Evolutionary conservation across 2,888 invertebrate genomes (phyloP).

Genomic region (Mythimna loreyi): DNA sequence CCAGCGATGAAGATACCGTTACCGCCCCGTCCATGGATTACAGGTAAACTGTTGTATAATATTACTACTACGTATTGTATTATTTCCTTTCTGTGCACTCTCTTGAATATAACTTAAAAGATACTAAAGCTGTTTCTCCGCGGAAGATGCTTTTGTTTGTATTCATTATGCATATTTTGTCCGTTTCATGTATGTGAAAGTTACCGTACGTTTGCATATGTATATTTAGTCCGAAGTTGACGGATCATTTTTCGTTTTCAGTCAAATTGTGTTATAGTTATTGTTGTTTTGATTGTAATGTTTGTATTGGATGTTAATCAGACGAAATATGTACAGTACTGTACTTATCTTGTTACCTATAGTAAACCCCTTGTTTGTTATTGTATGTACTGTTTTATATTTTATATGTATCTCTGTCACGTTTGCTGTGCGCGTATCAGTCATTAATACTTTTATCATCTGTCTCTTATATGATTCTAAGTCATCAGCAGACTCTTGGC

Average conservation of each 20-base stretch:
- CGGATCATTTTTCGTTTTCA: conserved; percentile 17
- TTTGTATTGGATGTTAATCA: conserved; percentile 11
- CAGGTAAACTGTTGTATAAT: conserved; percentile 76
- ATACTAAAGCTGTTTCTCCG: conserved; percentile 23
- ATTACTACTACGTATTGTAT: conserved; percentile 52
- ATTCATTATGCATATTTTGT: conserved; percentile 25
- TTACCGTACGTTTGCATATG: conserved; percentile 14
- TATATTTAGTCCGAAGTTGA: conserved; percentile 24
- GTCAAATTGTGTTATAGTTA: conserved; percentile 4
- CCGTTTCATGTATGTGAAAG: conserved; percentile 41
- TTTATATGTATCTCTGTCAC: neutral
- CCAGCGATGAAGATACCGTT: conserved; percentile 88
- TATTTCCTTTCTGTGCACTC: conserved; percentile 11
- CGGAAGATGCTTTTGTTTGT: conserved; percentile 38
- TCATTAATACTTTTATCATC: conserved; percentile 9
- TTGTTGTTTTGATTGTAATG: conserved; percentile 25
- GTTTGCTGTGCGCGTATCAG: conserved; percentile 23
- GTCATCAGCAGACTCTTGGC: conserved; percentile 16
- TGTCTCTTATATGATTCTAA: neutral
- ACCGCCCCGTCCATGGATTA: conserved; percentile 88
- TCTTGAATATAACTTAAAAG: neutral
- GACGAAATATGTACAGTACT: neutral
- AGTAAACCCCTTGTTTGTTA: conserved; percentile 22
- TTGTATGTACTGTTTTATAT: conserved; percentile 6
- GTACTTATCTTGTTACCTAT: neutral